phyloP scores from a whole-genome alignment of 2,797 vertebrate species.

The Lateolabrax maculatus region DNA sequence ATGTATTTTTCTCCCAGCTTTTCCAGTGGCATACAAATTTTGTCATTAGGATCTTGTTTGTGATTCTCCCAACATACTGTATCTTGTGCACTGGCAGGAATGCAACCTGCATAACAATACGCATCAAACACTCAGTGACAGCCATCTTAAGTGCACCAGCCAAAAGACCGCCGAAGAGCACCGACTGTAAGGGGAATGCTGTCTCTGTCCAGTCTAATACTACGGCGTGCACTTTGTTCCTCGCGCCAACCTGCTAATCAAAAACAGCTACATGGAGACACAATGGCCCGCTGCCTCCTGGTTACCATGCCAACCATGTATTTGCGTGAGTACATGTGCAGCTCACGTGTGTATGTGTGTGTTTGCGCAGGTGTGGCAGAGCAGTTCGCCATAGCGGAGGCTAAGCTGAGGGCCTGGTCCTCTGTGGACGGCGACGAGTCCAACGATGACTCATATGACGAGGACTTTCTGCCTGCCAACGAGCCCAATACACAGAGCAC shows the following conservation, averaged over 20 bases:
- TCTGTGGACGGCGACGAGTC: slow-evolving; percentile 96
- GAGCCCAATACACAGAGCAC: slow-evolving; percentile 89
- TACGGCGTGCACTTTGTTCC: slow-evolving; percentile 17
- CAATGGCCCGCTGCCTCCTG: slow-evolving; percentile 10
- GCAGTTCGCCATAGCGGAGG: slow-evolving; percentile 97
- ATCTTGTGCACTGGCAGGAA: not conserved
- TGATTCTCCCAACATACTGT: not conserved
- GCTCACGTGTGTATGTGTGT: slow-evolving; percentile 46
- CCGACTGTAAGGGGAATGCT: slow-evolving; percentile 21
- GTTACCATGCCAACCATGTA: slow-evolving; percentile 65
- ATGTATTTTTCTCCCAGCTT: not conserved
- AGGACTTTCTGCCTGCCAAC: slow-evolving; percentile 90
- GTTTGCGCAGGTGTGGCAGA: slow-evolving; percentile 90
- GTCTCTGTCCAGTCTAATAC: slow-evolving; percentile 16
- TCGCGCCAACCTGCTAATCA: slow-evolving; percentile 40
- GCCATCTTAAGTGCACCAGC: slow-evolving; percentile 29
- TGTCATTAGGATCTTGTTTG: not conserved
- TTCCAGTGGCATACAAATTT: not conserved
- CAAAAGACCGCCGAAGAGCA: slow-evolving; percentile 16
- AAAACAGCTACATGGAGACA: slow-evolving; percentile 28
- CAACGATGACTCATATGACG: slow-evolving; percentile 96
- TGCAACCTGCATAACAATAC: slow-evolving; percentile 30
- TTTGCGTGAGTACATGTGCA: slow-evolving; percentile 12
- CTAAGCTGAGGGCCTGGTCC: slow-evolving; percentile 98
- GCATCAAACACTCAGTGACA: slow-evolving; percentile 27